phyloP scores from a whole-genome alignment of 2,888 invertebrate species.

The Syrista parreyssii region DNA sequence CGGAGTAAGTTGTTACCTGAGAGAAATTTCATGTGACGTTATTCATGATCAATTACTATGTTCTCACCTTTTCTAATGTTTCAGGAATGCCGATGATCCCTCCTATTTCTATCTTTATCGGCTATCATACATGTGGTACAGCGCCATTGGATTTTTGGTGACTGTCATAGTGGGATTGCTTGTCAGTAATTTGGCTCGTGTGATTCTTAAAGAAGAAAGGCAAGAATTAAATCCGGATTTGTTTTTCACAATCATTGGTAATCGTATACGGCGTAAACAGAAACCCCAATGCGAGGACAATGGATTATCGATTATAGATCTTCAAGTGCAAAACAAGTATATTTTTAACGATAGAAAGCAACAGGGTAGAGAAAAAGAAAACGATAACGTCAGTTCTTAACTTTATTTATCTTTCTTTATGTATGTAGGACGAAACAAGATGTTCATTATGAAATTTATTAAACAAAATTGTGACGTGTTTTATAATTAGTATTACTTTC shows the following conservation, averaged over 20 bases:
- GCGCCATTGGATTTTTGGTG: constrained; percentile 79
- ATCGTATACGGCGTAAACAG: constrained; percentile 40
- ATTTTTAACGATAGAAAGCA: not conserved
- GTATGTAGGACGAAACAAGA: not conserved
- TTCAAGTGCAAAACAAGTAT: not conserved
- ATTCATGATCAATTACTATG: not conserved
- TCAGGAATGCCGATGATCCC: constrained; percentile 30
- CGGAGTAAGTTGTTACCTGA: not conserved
- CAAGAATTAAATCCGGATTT: constrained; percentile 47
- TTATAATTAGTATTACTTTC: not conserved
- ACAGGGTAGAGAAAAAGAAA: not conserved
- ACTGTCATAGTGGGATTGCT: constrained; percentile 79
- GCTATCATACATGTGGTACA: constrained; percentile 85
- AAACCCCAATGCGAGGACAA: not conserved
- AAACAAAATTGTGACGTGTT: not conserved
- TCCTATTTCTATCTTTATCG: constrained; percentile 53
- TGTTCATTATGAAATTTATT: not conserved
- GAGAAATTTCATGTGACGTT: not conserved
- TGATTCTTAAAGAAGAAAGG: constrained; percentile 17
- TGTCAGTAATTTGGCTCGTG: constrained; percentile 59
- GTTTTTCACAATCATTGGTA: constrained; percentile 51
- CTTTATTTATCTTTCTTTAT: too few species aligned
- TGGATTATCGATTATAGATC: constrained; percentile 72
- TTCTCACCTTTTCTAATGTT: constrained; percentile 15
- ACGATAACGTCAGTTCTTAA: not conserved